Evolutionary conservation across 2,113 vertebrate species (phyloP).

Genomic region (Xenopus laevis): DNA sequence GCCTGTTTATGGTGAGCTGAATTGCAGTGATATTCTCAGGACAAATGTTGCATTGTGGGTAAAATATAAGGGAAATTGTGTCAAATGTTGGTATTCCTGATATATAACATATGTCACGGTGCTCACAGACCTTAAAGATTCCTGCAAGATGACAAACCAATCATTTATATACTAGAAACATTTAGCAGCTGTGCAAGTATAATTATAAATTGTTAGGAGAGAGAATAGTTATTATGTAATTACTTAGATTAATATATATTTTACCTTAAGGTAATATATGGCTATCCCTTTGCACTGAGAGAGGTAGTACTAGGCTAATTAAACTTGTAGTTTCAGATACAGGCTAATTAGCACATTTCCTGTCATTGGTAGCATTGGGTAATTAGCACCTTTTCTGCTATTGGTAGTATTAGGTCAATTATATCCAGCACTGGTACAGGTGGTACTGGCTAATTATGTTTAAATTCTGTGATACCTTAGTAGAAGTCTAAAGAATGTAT

Average conservation of each 20-base stretch:
- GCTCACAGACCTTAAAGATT: too few relatives aligned
- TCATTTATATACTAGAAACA: too few relatives aligned
- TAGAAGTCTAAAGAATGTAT: slow-evolving; percentile 5
- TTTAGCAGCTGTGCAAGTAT: too few relatives aligned
- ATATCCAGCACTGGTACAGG: slow-evolving; percentile 39
- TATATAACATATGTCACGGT: too few relatives aligned
- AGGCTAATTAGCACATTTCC: slow-evolving; percentile 37
- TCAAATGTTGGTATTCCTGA: too few relatives aligned
- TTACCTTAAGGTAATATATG: slow-evolving; percentile 16
- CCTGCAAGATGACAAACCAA: too few relatives aligned
- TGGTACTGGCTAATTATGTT: slow-evolving; percentile 37
- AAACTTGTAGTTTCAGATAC: slow-evolving; percentile 17
- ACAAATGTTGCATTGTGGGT: too few relatives aligned
- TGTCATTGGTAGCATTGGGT: slow-evolving; percentile 26
- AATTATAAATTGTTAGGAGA: neutral
- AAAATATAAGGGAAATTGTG: too few relatives aligned
- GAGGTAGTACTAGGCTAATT: slow-evolving; percentile 31
- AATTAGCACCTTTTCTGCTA: slow-evolving; percentile 33
- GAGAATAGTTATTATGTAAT: slow-evolving; percentile 1
- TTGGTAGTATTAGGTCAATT: slow-evolving; percentile 39
- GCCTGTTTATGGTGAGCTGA: too few relatives aligned
- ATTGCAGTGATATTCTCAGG: too few relatives aligned
- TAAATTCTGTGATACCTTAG: slow-evolving; percentile 6
- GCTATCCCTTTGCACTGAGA: slow-evolving; percentile 1
- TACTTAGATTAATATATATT: slow-evolving; percentile 10